Base-by-base conservation (phyloP, 2,888 invertebrate genomes). In the Mechanitis messenoides region DNA sequence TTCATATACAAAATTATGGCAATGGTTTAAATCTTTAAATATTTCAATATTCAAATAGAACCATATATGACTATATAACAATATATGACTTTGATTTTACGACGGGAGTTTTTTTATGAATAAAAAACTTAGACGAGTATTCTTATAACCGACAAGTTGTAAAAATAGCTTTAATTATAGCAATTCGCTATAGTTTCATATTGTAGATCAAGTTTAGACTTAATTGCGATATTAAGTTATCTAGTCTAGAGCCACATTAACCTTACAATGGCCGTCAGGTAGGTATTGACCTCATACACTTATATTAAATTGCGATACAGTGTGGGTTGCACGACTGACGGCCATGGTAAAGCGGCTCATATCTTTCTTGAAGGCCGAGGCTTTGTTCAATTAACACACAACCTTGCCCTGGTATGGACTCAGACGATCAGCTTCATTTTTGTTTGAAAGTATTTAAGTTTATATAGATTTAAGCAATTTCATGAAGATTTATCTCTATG, bases 301-400 rank as follows among this genome's bases (percentile, higher is more conserved):
- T 64, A 62, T 64, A 64, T 66, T 64, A 59, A 59, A 62, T 66
- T 66, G 64, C 66, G 58, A 57, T 62, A 73, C 70, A 60, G 76
- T 73, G 79, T 80, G 73, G 76, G 79, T 70, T 69, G 75, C 69
- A 71, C 79, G 77, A 76, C 72, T 75, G 77, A 80, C 80, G 73
- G 62, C 71, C 67, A 69, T 73, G 69, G 73, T 68, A 61, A 59
- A 33, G 60, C 58, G 56, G 64, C 64, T 68, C 70, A 69, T 68
- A 69, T 71, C 69, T 71, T 68, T 68, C 68, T 68, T 67, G 67
- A 60, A 70, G 64, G 68, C 65, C 65, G 69, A 76, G 72, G 73
- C 68, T 71, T 69, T 69, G 68, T 68, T 63, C 68, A 71, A 73
- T 72, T 68, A 70, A 64, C 67, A 64, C 59, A 20, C 57, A 56